Percentiles rank a stretch among this genome's conserved stretches.
Evolutionary conservation across 2,888 invertebrate genomes (phyloP).

Genomic region (Aphodius granarius): DNA sequence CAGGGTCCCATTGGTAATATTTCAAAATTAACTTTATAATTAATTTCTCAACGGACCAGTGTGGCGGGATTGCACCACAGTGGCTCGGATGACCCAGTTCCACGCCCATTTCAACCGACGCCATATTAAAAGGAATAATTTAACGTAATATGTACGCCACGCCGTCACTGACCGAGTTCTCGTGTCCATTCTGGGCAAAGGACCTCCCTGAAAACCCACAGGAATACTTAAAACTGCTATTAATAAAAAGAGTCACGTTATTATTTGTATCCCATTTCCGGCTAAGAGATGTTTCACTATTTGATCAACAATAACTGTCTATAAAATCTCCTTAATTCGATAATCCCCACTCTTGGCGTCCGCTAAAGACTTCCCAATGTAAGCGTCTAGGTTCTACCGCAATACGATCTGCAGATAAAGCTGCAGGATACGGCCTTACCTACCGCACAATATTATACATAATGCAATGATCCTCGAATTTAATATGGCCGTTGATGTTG

Average conservation of each 20-base stretch:
- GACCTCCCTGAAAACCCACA: background rate
- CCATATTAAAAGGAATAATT: conserved; percentile 12
- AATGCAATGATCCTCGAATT: conserved; percentile 26
- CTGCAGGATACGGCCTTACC: background rate
- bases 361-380: background rate
- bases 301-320: background rate
- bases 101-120: background rate
- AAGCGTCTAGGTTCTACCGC: background rate
- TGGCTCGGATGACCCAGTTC: conserved; percentile 1
- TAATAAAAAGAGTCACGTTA: background rate
- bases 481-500: conserved; percentile 26
- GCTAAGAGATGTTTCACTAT: too few relatives aligned
- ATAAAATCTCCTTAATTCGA: background rate
- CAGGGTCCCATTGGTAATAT: background rate
- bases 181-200: background rate
- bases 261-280: too few relatives aligned
- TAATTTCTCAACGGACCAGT: background rate
- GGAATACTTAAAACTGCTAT: background rate
- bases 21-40: conserved; percentile 11
- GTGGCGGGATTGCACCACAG: background rate
- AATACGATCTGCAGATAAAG: background rate
- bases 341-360: background rate
- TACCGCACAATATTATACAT: conserved; percentile 22
- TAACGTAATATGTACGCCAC: background rate
- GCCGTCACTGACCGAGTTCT: background rate